Evolutionary conservation across 2,797 vertebrate species (phyloP).

Genomic region (Hemitrygon akajei): DNA sequence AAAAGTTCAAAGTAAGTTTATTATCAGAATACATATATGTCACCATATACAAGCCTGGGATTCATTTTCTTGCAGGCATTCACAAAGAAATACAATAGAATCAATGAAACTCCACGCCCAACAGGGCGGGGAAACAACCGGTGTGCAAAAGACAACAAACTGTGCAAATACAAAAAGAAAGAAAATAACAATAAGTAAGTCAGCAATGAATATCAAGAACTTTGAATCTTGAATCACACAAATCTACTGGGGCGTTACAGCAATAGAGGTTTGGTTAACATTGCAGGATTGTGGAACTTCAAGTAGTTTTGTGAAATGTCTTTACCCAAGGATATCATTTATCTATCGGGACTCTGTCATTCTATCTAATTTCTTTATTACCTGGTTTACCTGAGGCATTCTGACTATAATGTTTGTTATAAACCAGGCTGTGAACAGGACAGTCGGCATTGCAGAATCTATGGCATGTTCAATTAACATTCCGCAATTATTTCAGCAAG

Average conservation of each 20-base stretch:
- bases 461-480: conserved; percentile 54
- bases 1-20: too few species aligned
- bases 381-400: conserved; percentile 63
- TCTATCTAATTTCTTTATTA: conserved; percentile 68
- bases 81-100: too few species aligned
- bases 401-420: conserved; percentile 59
- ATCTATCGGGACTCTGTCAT: conserved; percentile 63
- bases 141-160: too few species aligned
- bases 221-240: conserved; percentile 5
- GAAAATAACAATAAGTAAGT: too few species aligned
- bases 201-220: too few species aligned
- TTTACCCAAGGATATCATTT: conserved; percentile 63
- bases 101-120: too few species aligned
- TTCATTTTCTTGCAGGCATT: too few species aligned
- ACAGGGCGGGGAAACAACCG: too few species aligned
- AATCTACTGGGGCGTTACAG: not conserved
- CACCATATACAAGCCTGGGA: too few species aligned
- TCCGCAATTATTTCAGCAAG: conserved; percentile 54
- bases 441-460: conserved; percentile 48
- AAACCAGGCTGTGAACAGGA: conserved; percentile 54
- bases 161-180: too few species aligned
- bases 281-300: conserved; percentile 46
- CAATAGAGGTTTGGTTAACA: not conserved
- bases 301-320: conserved; percentile 65
- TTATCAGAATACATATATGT: too few species aligned